Base-by-base conservation (phyloP, 2,888 invertebrate species). In the Zhengitettix transpicula region DNA sequence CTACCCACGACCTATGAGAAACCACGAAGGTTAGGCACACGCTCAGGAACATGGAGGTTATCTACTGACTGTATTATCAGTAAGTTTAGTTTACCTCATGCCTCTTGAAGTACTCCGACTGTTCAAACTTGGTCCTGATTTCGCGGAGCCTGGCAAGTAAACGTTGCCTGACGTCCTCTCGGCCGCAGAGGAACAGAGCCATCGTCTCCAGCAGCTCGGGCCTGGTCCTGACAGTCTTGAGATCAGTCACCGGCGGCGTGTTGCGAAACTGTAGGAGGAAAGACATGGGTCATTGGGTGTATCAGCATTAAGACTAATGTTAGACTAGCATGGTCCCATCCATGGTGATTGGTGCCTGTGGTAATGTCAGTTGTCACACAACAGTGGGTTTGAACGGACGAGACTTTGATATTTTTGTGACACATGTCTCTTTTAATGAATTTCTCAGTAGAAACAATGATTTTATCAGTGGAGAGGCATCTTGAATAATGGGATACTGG, bases 201-300 rank as follows among this genome's bases (percentile, higher is more conserved):
- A 94, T 81, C 0, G 89, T 86, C 59, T 79, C 77, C 16, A 80
- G 72, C 12, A 93, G 85, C 70, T 93, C 87, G 40, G 82, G 80
- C 59, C 81, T 81, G 56, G 85, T 86, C 67, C 88, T 87, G 42
- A 95, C 85, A 67, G 84, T 89, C 74, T 96, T 93, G 64, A 96
- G 76, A 72, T 95, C 91, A 57, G 88, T 92, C 28, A 89, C 83
- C 0, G 92, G 91, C 0, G 85, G 81, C 63, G 85, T 81, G 28
- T 91, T 88, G 14, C 88, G 83, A 68, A 90, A 79, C 77, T 77
- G 68, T 9, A 69, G 66, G 59, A 63, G 9, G 10, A 53, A 53
- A 17, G 9, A 53, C 8, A 0, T 7, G 28, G 28, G 3, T 28
- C 28, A 28, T 2, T 7, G 28, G 28, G 7, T 7, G 28, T 28